Percentiles rank a stretch among this genome's conserved stretches.
phyloP scores from a whole-genome alignment of 2,113 vertebrate genomes.

The Sterrhoptilus dennistouni region DNA sequence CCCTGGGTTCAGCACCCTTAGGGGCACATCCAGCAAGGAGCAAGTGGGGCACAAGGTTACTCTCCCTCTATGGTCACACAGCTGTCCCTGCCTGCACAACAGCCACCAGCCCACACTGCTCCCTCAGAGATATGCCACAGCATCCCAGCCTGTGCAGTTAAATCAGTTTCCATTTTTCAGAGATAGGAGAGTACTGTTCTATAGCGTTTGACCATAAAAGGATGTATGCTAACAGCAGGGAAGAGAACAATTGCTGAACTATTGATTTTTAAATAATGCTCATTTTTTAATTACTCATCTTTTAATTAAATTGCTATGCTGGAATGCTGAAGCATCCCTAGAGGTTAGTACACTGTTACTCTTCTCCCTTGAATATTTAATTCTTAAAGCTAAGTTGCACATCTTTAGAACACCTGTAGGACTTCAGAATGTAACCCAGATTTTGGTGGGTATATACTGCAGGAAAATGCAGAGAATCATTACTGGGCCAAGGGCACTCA shows the following conservation, averaged over 20 bases:
- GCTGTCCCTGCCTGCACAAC: not conserved
- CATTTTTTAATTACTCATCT: not conserved
- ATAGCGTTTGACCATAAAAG: not conserved
- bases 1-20: not conserved
- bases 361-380: not conserved
- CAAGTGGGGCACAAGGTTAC: not conserved
- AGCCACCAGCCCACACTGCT: not conserved
- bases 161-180: not conserved
- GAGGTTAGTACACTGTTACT: fast-evolving
- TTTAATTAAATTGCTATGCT: not conserved
- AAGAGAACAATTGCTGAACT: not conserved
- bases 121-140: not conserved
- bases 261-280: constrained; percentile 5
- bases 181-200: fast-evolving
- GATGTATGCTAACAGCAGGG: not conserved
- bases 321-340: not conserved
- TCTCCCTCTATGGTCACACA: no score
- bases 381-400: not conserved
- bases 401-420: not conserved
- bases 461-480: not conserved
- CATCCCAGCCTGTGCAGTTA: fast-evolving
- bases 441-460: not conserved
- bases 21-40: not conserved
- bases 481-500: not conserved
- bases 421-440: not conserved